Evolutionary conservation across 2,797 vertebrate genomes (phyloP), one percentile per base, ranked within the genome.

Genomic region (Siniperca undulata): DNA sequence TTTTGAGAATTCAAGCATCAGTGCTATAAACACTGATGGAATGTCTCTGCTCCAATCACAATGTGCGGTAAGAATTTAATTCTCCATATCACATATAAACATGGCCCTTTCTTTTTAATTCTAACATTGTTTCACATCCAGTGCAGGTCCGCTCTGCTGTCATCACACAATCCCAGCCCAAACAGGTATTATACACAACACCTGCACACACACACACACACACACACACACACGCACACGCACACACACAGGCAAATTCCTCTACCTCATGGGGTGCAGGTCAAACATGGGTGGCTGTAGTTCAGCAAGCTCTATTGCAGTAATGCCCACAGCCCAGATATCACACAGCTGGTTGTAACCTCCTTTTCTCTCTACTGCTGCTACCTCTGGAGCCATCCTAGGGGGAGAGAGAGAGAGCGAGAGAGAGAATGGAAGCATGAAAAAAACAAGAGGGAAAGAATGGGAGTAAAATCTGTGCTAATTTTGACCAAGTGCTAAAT

Each of bases 261-360:
- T 48, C 1, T 85, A 93, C 93, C 93, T 95, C 98, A 99, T 99
- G 1, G 98, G 98, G 92, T 99, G 98, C 17, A 99, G 89, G 91
- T 99, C 98, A 89, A 99, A 99, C 98, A 99, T 99, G 4, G 98
- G 98, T 0, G 98, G 98, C 78, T 99, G 98, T 11, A 99, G 97
- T 70, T 99, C 98, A 2, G 98, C 98, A 65, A 99, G 96, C 89
- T 99, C 98, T 88, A 99, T 99, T 79, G 98, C 97, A 14, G 98
- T 99, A 85, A 99, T 99, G 30, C 98, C 98, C 88, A 99, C 98
- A 0, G 98, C 98, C 98, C 98, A 99, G 80, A 99, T 97, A 74
- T 99, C 98, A 95, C 98, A 99, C 60, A 99, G 95, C 60, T 99
- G 98, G 91, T 99, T 99, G 92, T 99, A 99, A 12, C 98, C 98